Conservation (phyloP, 23 tunicate species). For the Ascidia mentula region DNA sequence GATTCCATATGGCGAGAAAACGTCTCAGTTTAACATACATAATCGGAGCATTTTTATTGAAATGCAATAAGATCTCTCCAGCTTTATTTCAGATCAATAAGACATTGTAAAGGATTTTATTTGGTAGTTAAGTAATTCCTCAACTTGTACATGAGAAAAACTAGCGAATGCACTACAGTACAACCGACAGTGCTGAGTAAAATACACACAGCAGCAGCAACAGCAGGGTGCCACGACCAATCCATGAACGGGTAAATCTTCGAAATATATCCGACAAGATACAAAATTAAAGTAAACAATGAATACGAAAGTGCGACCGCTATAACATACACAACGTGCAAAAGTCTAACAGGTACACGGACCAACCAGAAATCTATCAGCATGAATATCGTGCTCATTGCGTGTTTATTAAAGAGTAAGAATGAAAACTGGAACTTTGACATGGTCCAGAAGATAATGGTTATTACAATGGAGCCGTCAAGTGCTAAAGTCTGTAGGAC, state of each 20-base stretch:
- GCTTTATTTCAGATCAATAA: neutral
- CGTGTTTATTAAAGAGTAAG: neutral
- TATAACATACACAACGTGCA: neutral
- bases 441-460: neutral
- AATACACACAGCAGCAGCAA: slow-evolving; percentile 2
- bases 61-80: neutral
- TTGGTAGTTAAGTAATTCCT: neutral
- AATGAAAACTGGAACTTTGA: neutral
- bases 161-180: neutral
- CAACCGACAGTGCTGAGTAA: neutral
- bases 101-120: neutral
- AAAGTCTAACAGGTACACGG: neutral
- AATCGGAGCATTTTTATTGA: neutral
- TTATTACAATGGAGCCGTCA: neutral
- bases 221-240: neutral
- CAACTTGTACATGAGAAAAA: neutral
- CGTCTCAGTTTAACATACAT: no score
- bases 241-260: neutral
- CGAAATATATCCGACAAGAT: neutral
- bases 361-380: neutral
- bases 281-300: neutral
- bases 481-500: neutral
- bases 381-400: neutral
- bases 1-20: no score
- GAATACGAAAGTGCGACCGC: neutral